A percentile compares a stretch with the other conserved stretches of the same genome.
phyloP scores from a whole-genome alignment of 2,888 invertebrate species.

The Scaeva pyrastri region DNA sequence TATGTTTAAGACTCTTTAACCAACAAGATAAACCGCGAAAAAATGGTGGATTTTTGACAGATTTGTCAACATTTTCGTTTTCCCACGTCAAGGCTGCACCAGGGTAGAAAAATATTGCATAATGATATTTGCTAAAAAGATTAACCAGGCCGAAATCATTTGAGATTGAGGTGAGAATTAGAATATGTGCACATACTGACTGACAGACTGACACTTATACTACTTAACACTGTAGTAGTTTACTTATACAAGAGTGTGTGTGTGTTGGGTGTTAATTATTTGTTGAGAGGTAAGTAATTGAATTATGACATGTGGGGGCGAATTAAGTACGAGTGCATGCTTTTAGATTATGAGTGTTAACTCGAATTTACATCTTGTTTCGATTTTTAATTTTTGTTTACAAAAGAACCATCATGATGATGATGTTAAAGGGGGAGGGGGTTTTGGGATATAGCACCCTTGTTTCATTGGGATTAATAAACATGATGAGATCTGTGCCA shows the following conservation, averaged over 20 bases:
- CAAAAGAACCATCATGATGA: no score
- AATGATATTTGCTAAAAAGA: constrained; percentile 33
- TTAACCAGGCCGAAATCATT: constrained; percentile 5
- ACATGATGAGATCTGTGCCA: not conserved
- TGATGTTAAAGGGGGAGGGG: no score
- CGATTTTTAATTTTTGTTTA: not conserved
- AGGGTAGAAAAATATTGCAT: constrained; percentile 29
- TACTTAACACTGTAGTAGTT: not conserved
- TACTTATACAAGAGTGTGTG: no score
- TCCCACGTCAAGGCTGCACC: no score
- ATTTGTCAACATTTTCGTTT: no score
- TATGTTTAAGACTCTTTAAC: no score
- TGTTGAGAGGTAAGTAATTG: constrained; percentile 16
- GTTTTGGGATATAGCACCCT: not conserved
- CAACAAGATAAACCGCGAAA: no score
- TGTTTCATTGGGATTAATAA: constrained; percentile 10
- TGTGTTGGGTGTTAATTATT: constrained; percentile 4
- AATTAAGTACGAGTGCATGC: not conserved
- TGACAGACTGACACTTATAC: constrained; percentile 35
- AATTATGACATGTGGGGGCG: constrained; percentile 6
- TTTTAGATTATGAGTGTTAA: constrained; percentile 30
- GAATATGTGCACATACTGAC: not conserved
- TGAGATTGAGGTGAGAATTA: constrained; percentile 38
- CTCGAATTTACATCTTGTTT: constrained; percentile 21
- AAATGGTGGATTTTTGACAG: no score